A percentile compares a stretch with the other conserved stretches of the same genome.
These are phyloP conservation scores for Drymodes brunneopygia DNA, from an alignment of 2,113 vertebrate genomes.

Conservation along the genomic window DNA sequence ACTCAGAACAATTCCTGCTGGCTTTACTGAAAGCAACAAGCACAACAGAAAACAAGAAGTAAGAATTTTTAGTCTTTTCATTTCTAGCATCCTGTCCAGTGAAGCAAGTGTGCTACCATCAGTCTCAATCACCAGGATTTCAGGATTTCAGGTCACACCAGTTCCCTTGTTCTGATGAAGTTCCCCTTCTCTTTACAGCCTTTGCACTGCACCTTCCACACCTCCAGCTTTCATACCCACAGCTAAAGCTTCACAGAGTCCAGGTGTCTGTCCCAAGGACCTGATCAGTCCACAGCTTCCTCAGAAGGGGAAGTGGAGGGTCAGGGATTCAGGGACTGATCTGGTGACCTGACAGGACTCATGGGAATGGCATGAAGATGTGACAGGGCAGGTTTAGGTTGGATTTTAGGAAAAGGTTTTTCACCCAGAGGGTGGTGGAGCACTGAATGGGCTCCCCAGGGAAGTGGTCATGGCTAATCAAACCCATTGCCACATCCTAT, in stretches of 20 bases:
- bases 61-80: not conserved
- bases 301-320: not conserved
- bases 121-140: not conserved
- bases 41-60: not conserved
- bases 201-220: not conserved
- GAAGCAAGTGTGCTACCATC: not conserved
- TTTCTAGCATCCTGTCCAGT: not conserved
- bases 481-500: not conserved
- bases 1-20: not conserved
- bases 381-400: not conserved
- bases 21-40: not conserved
- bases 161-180: not conserved
- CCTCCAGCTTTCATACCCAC: not conserved
- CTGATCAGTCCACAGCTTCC: not conserved
- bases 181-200: not conserved
- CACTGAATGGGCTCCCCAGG: not conserved
- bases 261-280: not conserved
- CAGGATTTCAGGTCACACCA: not conserved
- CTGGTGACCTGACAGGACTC: not conserved
- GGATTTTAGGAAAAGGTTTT: not conserved
- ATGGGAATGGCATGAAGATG: fast-evolving
- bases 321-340: not conserved
- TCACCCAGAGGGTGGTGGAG: not conserved
- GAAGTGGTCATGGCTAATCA: not conserved
- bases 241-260: not conserved